Percentiles rank a stretch among this genome's conserved stretches.
These are phyloP conservation scores for Globia sparganii DNA, from an alignment of 2,888 invertebrate species.

Conservation along the genomic window DNA sequence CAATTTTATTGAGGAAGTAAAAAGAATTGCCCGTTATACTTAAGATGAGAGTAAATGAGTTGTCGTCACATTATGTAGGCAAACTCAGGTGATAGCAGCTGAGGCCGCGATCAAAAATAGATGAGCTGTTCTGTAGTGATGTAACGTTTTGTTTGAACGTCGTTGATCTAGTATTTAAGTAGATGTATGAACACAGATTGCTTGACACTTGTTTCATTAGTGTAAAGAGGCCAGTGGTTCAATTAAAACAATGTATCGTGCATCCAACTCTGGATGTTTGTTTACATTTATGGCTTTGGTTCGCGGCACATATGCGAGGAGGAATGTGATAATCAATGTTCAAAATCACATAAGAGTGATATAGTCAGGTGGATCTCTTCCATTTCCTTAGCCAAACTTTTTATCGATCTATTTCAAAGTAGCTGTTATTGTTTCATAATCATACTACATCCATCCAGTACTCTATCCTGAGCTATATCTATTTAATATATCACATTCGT, in stretches of 20 bases:
- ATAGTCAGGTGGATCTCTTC: neutral
- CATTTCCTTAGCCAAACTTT: neutral
- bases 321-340: slow-evolving; percentile 4
- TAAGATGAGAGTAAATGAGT: slow-evolving; percentile 58
- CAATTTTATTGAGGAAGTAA: slow-evolving; percentile 52
- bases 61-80: slow-evolving; percentile 59
- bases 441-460: neutral
- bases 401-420: neutral
- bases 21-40: slow-evolving; percentile 38
- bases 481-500: neutral
- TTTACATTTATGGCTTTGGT: slow-evolving; percentile 38
- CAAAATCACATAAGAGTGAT: neutral
- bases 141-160: slow-evolving; percentile 65
- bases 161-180: slow-evolving; percentile 58
- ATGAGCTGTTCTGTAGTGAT: slow-evolving; percentile 58
- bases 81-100: slow-evolving; percentile 65
- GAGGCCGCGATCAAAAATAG: slow-evolving; percentile 66
- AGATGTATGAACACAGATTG: slow-evolving; percentile 49
- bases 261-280: slow-evolving; percentile 33
- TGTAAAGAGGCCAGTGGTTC: slow-evolving; percentile 48
- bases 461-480: slow-evolving; percentile 1
- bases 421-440: neutral
- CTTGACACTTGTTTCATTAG: slow-evolving; percentile 52
- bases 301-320: slow-evolving; percentile 1
- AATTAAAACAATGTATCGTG: slow-evolving; percentile 41